These are phyloP conservation scores for Cotesia chilonis DNA, from an alignment of 1,140 invertebrate species.

Conservation along the genomic window DNA sequence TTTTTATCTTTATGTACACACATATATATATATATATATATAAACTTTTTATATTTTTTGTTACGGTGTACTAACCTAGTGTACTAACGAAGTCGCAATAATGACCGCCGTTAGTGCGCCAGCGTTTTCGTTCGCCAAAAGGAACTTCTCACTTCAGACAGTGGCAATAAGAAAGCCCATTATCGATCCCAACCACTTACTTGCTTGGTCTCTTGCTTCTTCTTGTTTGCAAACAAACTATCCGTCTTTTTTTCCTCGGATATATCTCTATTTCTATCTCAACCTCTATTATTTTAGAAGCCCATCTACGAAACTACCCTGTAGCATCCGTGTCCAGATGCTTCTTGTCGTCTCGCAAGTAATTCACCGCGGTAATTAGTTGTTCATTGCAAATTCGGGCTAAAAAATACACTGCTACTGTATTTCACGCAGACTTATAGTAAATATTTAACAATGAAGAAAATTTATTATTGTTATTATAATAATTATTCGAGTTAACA, in stretches of 20 bases:
- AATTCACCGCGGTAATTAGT: constrained; percentile 26
- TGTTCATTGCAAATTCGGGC: neutral
- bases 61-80: neutral
- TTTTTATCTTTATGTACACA: neutral
- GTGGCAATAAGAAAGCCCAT: constrained; percentile 36
- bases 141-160: constrained; percentile 20
- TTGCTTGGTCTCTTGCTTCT: too few species aligned
- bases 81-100: constrained; percentile 20
- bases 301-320: neutral
- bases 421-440: neutral
- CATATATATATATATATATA: neutral
- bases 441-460: neutral
- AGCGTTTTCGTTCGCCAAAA: constrained; percentile 21
- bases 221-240: too few species aligned
- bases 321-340: constrained; percentile 4
- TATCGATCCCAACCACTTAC: constrained; percentile 8
- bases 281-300: neutral
- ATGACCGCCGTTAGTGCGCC: constrained; percentile 14
- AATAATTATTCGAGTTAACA: too few species aligned
- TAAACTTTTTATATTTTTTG: neutral
- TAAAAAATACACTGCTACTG: too few species aligned
- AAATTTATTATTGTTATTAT: neutral
- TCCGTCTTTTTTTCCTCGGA: too few species aligned
- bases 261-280: neutral
- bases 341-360: constrained; percentile 11